phyloP scores from a whole-genome alignment of 2,797 vertebrate genomes.

The Linurgus olivaceus region DNA sequence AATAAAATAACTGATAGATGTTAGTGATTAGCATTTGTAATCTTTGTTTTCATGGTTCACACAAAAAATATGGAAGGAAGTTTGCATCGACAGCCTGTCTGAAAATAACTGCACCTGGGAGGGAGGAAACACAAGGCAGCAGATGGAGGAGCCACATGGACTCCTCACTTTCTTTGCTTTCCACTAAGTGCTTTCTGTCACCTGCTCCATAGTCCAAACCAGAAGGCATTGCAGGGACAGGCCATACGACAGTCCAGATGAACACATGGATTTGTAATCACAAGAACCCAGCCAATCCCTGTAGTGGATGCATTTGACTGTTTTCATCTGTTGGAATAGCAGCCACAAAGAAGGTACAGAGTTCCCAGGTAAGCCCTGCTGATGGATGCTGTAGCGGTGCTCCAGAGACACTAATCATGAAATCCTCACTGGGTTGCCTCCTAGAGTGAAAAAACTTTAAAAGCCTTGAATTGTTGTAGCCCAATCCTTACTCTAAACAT shows the following conservation, averaged over 20 bases:
- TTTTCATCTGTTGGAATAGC: background rate
- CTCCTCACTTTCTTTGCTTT: background rate
- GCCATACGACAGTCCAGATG: fast-evolving
- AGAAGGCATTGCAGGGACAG: background rate
- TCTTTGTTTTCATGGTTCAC: background rate
- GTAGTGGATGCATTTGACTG: background rate
- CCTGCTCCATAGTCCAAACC: background rate
- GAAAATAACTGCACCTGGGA: background rate
- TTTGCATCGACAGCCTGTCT: background rate
- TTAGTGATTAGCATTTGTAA: background rate
- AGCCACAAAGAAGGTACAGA: background rate
- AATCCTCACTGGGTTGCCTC: background rate
- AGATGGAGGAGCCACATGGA: background rate
- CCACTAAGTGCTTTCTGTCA: background rate
- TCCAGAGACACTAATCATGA: background rate
- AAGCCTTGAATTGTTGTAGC: background rate
- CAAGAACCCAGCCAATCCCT: background rate
- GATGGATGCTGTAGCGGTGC: fast-evolving
- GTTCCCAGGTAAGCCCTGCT: background rate
- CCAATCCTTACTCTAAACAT: background rate
- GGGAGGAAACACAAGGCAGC: background rate
- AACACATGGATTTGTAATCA: background rate
- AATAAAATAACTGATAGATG: background rate
- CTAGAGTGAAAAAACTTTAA: background rate
- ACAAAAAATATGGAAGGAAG: background rate